Percentiles rank a stretch among this genome's conserved stretches.
Evolutionary conservation across 2,113 vertebrate genomes (phyloP).

Genomic region (Neogobius melanostomus): DNA sequence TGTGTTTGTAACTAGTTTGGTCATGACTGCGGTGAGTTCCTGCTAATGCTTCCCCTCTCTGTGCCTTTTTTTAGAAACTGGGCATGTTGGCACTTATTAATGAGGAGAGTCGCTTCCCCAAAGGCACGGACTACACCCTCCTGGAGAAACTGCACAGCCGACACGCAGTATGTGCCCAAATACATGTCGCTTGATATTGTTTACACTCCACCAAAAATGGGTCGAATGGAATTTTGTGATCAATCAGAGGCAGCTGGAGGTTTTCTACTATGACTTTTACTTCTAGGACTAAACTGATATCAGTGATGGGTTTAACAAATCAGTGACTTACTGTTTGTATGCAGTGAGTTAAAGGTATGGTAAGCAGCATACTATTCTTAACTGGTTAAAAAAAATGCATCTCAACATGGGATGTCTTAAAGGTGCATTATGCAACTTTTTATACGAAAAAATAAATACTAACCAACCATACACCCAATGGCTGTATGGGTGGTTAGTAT

Average conservation of each 20-base stretch:
- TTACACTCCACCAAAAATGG: background rate
- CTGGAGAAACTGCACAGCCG: constrained; percentile 91
- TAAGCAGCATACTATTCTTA: too few species aligned
- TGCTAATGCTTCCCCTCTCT: constrained; percentile 48
- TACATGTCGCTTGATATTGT: background rate
- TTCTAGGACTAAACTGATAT: background rate
- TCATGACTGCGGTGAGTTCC: constrained; percentile 48
- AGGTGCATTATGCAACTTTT: too few species aligned
- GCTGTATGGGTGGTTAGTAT: too few species aligned
- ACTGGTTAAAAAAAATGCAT: too few species aligned
- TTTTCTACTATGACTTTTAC: background rate
- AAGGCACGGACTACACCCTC: constrained; percentile 92
- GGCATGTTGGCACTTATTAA: constrained; percentile 92
- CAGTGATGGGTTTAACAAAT: too few species aligned
- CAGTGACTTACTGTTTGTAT: too few species aligned
- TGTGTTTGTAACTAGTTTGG: constrained; percentile 54
- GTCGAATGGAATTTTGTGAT: too few species aligned
- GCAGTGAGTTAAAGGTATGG: too few species aligned
- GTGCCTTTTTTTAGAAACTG: constrained; percentile 80
- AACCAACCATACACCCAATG: too few species aligned
- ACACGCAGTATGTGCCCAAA: constrained; percentile 80
- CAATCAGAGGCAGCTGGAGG: too few species aligned
- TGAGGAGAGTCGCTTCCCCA: constrained; percentile 92
- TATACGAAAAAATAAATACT: too few species aligned
- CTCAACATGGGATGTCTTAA: too few species aligned